Conservation (phyloP, 2,797 vertebrate species). For the Holocentrus rufus region DNA sequence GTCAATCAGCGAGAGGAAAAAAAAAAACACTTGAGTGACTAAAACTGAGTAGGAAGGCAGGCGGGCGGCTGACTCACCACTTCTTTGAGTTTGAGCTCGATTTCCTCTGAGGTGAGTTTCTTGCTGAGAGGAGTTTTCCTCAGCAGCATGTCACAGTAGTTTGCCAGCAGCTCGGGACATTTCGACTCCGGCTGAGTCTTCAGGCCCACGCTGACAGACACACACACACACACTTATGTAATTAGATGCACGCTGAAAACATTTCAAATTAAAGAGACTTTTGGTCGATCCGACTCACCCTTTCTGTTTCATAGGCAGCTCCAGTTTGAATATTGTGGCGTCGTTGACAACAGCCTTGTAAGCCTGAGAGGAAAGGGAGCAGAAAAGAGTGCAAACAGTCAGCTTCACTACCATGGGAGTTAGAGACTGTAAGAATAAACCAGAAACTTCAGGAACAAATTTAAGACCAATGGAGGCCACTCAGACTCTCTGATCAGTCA, state of each 20-base stretch:
- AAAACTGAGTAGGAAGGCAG: too few relatives aligned
- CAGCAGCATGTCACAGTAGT: slow-evolving; percentile 99
- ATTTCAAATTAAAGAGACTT: too few relatives aligned
- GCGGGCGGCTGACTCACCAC: slow-evolving; percentile 84
- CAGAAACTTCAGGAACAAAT: too few relatives aligned
- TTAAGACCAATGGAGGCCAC: too few relatives aligned
- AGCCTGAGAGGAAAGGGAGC: slow-evolving; percentile 76
- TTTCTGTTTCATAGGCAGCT: slow-evolving; percentile 97
- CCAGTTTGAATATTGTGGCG: slow-evolving; percentile 98
- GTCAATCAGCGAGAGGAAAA: too few relatives aligned
- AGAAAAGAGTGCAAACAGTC: neutral
- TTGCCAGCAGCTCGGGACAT: slow-evolving; percentile 96
- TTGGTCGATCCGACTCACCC: slow-evolving; percentile 82
- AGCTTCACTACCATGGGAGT: neutral
- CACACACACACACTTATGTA: slow-evolving; percentile 2
- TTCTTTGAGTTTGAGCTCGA: slow-evolving; percentile 98
- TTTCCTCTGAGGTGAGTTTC: slow-evolving; percentile 97
- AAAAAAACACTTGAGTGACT: too few relatives aligned
- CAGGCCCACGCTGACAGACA: slow-evolving; percentile 86
- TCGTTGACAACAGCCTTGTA: slow-evolving; percentile 99
- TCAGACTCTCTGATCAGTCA: too few relatives aligned
- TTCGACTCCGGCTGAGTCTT: slow-evolving; percentile 99
- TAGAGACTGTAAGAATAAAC: too few relatives aligned
- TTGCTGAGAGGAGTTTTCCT: slow-evolving; percentile 98
- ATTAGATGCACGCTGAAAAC: neutral